Conservation (phyloP, 1,140 invertebrate genomes). For the Saxidomus purpurata region DNA sequence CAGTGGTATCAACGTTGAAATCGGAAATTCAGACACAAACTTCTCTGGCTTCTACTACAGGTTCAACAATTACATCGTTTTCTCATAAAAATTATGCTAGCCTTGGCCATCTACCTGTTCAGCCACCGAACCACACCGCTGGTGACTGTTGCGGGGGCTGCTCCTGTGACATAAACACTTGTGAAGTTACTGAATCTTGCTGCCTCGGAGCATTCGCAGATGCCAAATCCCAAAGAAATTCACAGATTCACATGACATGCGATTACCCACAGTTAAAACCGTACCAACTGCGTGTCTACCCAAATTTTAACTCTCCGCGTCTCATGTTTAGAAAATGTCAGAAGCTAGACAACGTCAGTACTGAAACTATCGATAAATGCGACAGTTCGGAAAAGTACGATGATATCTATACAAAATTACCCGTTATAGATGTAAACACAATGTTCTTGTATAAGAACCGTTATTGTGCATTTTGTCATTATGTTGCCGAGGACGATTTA, state of each 20-base stretch:
- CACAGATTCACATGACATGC: not conserved
- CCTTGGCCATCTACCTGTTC: not conserved
- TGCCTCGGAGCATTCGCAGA: not conserved
- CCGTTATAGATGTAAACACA: not conserved
- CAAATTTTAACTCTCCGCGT: not conserved
- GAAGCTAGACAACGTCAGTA: not conserved
- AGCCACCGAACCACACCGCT: not conserved
- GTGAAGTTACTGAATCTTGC: not conserved
- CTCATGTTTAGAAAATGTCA: not conserved
- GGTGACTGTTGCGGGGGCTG: not conserved
- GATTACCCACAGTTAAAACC: not conserved
- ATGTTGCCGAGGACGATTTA: not conserved
- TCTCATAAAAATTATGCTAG: too few relatives aligned
- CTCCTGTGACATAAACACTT: not conserved
- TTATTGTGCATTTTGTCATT: constrained; percentile 2
- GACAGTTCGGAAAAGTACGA: not conserved
- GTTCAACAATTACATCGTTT: too few relatives aligned
- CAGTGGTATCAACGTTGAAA: too few relatives aligned
- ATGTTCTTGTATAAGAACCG: not conserved
- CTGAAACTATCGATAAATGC: not conserved
- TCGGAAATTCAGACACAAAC: too few relatives aligned
- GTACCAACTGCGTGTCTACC: not conserved
- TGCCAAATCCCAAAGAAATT: not conserved
- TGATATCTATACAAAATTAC: not conserved
- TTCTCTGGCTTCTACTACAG: too few relatives aligned